Percentiles rank a stretch among this genome's conserved stretches.
Evolutionary conservation across 2,113 vertebrate genomes (phyloP).

Genomic region (Empidonax alnorum): DNA sequence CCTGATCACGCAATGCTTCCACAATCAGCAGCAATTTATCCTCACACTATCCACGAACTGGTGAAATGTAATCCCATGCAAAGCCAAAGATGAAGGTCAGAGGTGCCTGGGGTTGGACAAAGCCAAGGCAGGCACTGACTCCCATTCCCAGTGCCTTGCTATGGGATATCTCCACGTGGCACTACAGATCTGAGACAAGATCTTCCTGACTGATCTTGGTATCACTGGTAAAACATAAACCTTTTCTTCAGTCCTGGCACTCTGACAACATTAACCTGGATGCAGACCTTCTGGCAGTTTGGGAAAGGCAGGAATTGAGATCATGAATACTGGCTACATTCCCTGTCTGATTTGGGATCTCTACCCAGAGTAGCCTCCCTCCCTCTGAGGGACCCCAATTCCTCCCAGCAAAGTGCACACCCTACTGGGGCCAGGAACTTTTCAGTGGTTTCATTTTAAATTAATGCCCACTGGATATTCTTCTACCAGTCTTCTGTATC

Average conservation of each 20-base stretch:
- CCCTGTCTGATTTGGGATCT: not conserved
- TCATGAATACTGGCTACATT: not conserved
- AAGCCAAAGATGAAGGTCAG: not conserved
- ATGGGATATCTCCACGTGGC: not conserved
- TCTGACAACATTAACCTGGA: not conserved
- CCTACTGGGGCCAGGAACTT: not conserved
- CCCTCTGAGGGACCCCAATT: not conserved
- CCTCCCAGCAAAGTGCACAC: fast-evolving
- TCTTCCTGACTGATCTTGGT: no score
- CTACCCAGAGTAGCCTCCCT: not conserved
- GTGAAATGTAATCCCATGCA: not conserved
- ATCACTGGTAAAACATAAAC: not conserved
- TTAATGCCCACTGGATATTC: not conserved
- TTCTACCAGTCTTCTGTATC: not conserved
- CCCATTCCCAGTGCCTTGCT: not conserved
- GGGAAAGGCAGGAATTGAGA: not conserved
- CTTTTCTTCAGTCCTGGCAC: not conserved
- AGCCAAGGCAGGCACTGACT: not conserved
- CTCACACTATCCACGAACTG: fast-evolving
- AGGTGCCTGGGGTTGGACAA: not conserved
- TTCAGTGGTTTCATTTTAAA: not conserved
- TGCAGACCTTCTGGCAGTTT: not conserved
- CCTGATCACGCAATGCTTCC: not conserved
- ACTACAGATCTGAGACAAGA: not conserved
- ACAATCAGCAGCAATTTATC: not conserved